These are phyloP conservation scores for Uromys caudimaculatus DNA, from an alignment of 2,797 vertebrate genomes.

Conservation along the genomic window DNA sequence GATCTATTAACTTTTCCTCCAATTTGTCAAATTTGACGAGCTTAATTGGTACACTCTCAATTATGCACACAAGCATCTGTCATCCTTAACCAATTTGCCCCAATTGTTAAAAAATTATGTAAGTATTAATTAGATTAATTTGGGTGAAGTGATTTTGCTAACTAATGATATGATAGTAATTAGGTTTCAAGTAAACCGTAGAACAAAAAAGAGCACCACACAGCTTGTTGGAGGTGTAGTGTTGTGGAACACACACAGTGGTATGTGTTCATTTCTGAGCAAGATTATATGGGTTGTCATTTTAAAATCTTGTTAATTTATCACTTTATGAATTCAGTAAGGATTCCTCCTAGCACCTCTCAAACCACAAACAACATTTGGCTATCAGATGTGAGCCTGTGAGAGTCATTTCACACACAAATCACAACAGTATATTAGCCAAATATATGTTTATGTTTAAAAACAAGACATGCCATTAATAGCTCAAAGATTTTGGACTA, in stretches of 20 bases:
- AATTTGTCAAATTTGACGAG: slow-evolving; percentile 31
- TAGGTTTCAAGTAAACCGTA: slow-evolving; percentile 57
- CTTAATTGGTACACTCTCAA: slow-evolving; percentile 32
- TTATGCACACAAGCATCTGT: background rate
- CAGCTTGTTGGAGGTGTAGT: background rate
- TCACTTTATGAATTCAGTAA: background rate
- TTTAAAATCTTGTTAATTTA: background rate
- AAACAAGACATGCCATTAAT: background rate
- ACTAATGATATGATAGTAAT: slow-evolving; percentile 53
- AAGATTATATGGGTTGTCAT: background rate
- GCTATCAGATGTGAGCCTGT: background rate
- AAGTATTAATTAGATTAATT: slow-evolving; percentile 65
- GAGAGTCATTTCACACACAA: background rate
- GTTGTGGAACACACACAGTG: background rate
- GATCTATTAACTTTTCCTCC: slow-evolving; percentile 28
- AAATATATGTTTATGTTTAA: background rate
- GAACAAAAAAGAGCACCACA: background rate
- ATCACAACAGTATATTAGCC: background rate
- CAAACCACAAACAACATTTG: background rate
- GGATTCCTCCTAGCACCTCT: background rate
- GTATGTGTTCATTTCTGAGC: background rate
- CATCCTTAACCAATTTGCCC: background rate
- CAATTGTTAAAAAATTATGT: slow-evolving; percentile 46
- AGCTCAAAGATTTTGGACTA: background rate
- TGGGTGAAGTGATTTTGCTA: slow-evolving; percentile 5